Percentiles rank a stretch among this genome's conserved stretches.
These are phyloP conservation scores for Sitta carolinensis DNA, from an alignment of 2,797 vertebrate species.

Conservation along the genomic window DNA sequence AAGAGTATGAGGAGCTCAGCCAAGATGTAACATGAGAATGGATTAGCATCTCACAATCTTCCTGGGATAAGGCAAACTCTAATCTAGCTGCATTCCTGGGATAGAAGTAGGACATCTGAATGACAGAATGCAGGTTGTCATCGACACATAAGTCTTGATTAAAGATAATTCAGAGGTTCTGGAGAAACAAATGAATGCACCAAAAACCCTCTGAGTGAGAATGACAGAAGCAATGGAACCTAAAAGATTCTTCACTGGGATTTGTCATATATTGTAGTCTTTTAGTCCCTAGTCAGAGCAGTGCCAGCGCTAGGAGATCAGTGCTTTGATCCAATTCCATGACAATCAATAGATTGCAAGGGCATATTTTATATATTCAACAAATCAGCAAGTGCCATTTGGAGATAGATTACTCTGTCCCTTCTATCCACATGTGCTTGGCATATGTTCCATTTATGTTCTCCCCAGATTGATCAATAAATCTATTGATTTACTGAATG, in stretches of 20 bases:
- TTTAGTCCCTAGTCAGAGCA: neutral
- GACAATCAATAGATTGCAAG: neutral
- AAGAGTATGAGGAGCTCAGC: neutral
- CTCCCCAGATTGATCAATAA: neutral
- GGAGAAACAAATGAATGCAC: neutral
- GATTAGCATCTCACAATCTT: slow-evolving; percentile 12
- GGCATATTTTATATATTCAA: neutral
- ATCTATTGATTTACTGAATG: neutral
- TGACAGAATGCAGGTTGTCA: neutral
- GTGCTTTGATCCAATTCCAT: neutral
- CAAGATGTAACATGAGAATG: slow-evolving; percentile 23
- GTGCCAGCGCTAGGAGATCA: neutral
- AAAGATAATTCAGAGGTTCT: neutral
- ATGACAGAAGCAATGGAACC: neutral
- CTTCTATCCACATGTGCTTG: neutral
- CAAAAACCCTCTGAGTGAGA: neutral
- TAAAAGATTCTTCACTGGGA: neutral
- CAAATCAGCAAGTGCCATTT: neutral
- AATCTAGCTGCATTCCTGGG: slow-evolving; percentile 30
- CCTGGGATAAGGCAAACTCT: neutral
- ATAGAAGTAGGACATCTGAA: slow-evolving; percentile 10
- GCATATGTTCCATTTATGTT: neutral
- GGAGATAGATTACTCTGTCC: neutral
- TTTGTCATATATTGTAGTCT: neutral
- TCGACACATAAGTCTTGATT: neutral